A percentile compares a stretch with the other conserved stretches of the same genome.
phyloP scores from a whole-genome alignment of 2,797 vertebrate species.

The Thripadectes ignobilis region DNA sequence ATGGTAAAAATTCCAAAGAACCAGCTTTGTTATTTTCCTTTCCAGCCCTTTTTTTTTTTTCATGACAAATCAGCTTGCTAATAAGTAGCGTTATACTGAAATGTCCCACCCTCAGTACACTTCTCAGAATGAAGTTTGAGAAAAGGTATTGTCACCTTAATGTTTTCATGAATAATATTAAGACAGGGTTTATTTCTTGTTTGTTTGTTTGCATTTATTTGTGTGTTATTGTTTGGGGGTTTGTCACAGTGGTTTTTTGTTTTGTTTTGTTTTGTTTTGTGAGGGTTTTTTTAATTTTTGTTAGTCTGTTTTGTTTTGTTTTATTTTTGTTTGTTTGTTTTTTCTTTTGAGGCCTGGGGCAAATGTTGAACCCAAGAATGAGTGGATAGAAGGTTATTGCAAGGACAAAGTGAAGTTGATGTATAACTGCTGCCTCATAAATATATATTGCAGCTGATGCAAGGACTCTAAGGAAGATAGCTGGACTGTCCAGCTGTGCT shows the following conservation, averaged over 20 bases:
- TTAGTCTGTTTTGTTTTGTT: not conserved
- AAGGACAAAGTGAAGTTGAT: not conserved
- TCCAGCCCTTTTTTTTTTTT: not conserved
- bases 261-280: not conserved
- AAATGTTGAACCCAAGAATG: not conserved
- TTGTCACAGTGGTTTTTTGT: fast-evolving
- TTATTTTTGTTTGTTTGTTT: not conserved
- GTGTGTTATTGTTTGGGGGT: fast-evolving
- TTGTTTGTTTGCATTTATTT: not conserved
- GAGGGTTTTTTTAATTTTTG: no score
- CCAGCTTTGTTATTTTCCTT: not conserved
- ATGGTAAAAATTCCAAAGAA: not conserved
- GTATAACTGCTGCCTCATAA: not conserved
- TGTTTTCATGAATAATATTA: not conserved
- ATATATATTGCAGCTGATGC: not conserved
- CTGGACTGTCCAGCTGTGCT: not conserved
- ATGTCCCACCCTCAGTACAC: not conserved
- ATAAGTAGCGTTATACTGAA: not conserved
- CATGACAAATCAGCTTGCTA: not conserved
- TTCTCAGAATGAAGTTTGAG: not conserved
- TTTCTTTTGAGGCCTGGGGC: not conserved
- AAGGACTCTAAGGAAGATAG: not conserved
- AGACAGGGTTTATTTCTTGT: fast-evolving
- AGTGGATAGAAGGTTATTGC: not conserved
- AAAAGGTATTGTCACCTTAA: not conserved